Base-by-base conservation (phyloP, 1,140 invertebrate species). In the Mya arenaria region DNA sequence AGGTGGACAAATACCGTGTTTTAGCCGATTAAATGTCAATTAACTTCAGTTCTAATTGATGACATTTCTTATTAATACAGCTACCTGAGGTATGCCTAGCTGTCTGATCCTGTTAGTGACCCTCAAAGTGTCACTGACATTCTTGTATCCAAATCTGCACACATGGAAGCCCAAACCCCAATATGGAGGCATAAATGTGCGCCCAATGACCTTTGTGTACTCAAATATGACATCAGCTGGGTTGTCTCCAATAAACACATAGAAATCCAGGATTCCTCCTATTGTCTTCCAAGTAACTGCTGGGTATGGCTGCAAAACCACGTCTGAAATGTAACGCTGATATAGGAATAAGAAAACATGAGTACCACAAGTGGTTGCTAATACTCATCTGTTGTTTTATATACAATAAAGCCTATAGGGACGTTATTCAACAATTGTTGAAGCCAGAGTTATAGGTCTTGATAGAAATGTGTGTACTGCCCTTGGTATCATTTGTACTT, bases 101-200 rank as follows among this genome's bases (percentile, higher is more conserved):
- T 94, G 93, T 84, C 95, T 93, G 58, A 95, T 97, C 86, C 94
- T 94, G 84, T 95, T 94, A 94, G 95, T 95, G 83, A 92, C 85
- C 10, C 68, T 81, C 37, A 90, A 88, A 13, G 91, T 87, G 19
- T 90, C 86, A 23, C 90, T 86, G 15, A 84, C 85, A 39, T 84
- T 87, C 32, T 78, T 80, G 75, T 92, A 92, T 17, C 93, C 92
- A 52, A 85, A 93, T 28, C 95, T 95, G 93, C 96, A 97, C 37
- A 98, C 93, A 93, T 98, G 97, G 92, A 97, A 97, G 15, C 97
- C 97, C 1, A 98, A 94, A 15, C 95, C 94, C 97, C 97, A 98
- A 91, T 96, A 97, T 0, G 97, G 97, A 25, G 97, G 97, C 94
- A 98, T 94, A 87, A 95, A 95, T 2, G 97, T 96, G 79, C 94